A percentile compares a stretch with the other conserved stretches of the same genome.
Evolutionary conservation across 2,888 invertebrate genomes (phyloP).

Genomic region (Lasioglossum malachurum): DNA sequence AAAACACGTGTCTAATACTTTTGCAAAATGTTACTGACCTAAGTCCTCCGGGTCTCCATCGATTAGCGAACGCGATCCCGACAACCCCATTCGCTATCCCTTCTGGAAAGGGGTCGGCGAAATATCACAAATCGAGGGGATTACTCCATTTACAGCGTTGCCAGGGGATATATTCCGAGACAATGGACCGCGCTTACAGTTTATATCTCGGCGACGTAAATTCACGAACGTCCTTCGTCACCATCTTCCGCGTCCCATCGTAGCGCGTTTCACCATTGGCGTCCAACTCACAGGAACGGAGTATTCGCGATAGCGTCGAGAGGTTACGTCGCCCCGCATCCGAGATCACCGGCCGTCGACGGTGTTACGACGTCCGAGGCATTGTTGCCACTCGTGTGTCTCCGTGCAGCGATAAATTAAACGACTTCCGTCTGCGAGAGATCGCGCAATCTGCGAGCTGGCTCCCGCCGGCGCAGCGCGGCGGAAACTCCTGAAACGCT

Average conservation of each 20-base stretch:
- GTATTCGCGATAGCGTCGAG: slow-evolving; percentile 52
- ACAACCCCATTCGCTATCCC: neutral
- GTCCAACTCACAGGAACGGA: slow-evolving; percentile 32
- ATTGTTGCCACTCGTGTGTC: slow-evolving; percentile 37
- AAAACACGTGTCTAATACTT: neutral
- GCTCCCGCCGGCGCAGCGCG: neutral
- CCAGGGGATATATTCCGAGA: slow-evolving; percentile 27
- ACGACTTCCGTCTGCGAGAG: slow-evolving; percentile 45
- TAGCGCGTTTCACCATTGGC: neutral
- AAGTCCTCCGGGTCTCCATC: neutral
- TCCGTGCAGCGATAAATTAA: slow-evolving; percentile 57
- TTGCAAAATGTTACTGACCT: neutral
- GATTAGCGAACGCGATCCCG: neutral
- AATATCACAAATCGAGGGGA: slow-evolving; percentile 30
- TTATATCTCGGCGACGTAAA: slow-evolving; percentile 52
- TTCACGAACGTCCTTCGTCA: slow-evolving; percentile 25
- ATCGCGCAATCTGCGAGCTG: slow-evolving; percentile 43
- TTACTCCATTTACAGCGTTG: slow-evolving; percentile 24
- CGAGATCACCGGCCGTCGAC: slow-evolving; percentile 34
- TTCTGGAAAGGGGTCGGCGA: slow-evolving; percentile 1
- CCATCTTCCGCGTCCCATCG: slow-evolving; percentile 31
- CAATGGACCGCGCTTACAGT: slow-evolving; percentile 48
- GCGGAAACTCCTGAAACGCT: slow-evolving; percentile 15
- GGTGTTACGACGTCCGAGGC: slow-evolving; percentile 30
- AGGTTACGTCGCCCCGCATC: slow-evolving; percentile 25